These are phyloP conservation scores for Orussus abietinus DNA, from an alignment of 1,140 invertebrate species.

Conservation along the genomic window DNA sequence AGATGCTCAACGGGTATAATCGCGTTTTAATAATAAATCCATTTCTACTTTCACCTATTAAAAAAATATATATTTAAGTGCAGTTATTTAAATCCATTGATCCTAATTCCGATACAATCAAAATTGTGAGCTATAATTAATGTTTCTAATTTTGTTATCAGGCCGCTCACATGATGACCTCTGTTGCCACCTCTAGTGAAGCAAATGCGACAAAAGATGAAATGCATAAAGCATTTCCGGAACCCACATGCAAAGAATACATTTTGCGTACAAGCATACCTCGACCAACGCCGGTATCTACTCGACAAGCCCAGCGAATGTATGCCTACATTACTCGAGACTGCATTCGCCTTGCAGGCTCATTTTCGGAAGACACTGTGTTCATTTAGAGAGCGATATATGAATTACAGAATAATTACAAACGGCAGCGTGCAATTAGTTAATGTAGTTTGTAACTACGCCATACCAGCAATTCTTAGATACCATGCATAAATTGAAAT, in stretches of 20 bases:
- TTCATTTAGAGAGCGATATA: no score
- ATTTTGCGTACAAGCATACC: slow-evolving; percentile 62
- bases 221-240: slow-evolving; percentile 52
- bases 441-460: no score
- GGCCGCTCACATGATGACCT: slow-evolving; percentile 41
- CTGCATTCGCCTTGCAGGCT: slow-evolving; percentile 65
- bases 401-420: no score
- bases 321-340: slow-evolving; percentile 62
- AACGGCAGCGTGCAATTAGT: slow-evolving; percentile 37
- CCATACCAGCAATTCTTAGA: no score
- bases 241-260: slow-evolving; percentile 63
- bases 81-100: background rate
- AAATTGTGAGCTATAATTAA: background rate
- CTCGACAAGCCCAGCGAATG: slow-evolving; percentile 63
- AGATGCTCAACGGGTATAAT: slow-evolving; percentile 53
- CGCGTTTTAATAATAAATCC: slow-evolving; percentile 5
- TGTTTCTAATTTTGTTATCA: slow-evolving; percentile 22
- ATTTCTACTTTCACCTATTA: background rate
- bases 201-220: slow-evolving; percentile 20
- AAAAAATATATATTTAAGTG: background rate
- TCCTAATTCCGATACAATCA: background rate
- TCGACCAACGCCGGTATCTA: slow-evolving; percentile 61
- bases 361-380: slow-evolving; percentile 68
- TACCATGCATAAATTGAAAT: no score
- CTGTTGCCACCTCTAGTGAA: slow-evolving; percentile 25